A percentile compares a stretch with the other conserved stretches of the same genome.
Conservation (phyloP, 1,140 invertebrate genomes). For the Microplitis demolitor region DNA sequence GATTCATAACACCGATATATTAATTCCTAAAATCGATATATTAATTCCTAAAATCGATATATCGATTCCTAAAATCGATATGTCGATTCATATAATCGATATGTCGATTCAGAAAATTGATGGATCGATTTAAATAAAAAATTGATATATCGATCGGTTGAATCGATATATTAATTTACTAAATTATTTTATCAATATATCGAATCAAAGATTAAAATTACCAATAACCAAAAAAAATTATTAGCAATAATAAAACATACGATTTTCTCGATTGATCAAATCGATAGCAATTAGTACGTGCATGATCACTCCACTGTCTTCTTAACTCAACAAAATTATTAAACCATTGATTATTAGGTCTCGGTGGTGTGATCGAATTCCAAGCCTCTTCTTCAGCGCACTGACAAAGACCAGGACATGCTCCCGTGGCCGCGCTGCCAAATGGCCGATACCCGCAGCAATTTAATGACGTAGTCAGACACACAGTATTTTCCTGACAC, state of each 20-base stretch:
- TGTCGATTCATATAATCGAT: too few species aligned
- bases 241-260: constrained; percentile 31
- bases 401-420: constrained; percentile 41
- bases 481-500: constrained; percentile 38
- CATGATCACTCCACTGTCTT: constrained; percentile 51
- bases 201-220: too few species aligned
- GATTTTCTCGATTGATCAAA: constrained; percentile 40
- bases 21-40: too few species aligned
- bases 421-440: constrained; percentile 27
- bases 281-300: constrained; percentile 39
- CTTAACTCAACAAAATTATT: constrained; percentile 46
- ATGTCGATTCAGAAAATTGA: too few species aligned
- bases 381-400: constrained; percentile 49
- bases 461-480: constrained; percentile 24
- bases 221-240: too few species aligned
- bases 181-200: too few species aligned
- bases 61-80: too few species aligned
- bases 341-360: constrained; percentile 46
- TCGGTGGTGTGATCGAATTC: constrained; percentile 49
- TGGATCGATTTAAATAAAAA: too few species aligned
- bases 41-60: too few species aligned
- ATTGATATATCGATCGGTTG: too few species aligned
- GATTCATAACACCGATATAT: too few species aligned
- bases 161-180: too few species aligned
- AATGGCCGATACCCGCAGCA: constrained; percentile 32